Percentiles rank a stretch among this genome's conserved stretches.
Evolutionary conservation across 2,113 vertebrate species (phyloP).

Genomic region (Epinephelus lanceolatus): DNA sequence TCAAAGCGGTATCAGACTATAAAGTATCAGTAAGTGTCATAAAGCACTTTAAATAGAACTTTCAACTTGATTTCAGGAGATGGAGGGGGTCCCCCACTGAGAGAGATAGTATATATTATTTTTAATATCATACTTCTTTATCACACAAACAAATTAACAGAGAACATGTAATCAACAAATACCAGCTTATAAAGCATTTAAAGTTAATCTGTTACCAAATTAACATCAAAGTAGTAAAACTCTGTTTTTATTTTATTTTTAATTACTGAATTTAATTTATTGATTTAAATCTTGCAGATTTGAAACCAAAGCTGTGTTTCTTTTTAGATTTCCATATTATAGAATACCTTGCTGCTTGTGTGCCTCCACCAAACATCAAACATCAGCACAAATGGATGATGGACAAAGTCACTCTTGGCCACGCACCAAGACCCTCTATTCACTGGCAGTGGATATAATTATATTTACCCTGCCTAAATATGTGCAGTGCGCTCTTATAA

Average conservation of each 20-base stretch:
- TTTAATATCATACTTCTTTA: background rate
- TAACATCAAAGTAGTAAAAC: background rate
- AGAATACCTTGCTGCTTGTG: conserved; percentile 8
- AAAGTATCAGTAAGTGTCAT: background rate
- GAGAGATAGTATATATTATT: no score
- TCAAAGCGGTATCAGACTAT: no score
- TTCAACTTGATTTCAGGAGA: background rate
- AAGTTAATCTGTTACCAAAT: background rate
- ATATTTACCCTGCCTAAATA: conserved; percentile 46
- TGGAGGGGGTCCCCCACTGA: background rate
- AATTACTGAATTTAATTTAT: background rate
- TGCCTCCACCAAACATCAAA: conserved; percentile 27
- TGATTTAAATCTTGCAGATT: conserved; percentile 17
- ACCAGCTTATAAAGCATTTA: background rate
- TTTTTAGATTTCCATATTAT: conserved; percentile 3
- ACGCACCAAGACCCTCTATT: conserved; percentile 26
- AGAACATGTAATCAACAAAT: background rate
- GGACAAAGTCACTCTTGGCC: conserved; percentile 49
- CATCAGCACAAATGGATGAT: conserved; percentile 49
- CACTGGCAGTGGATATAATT: conserved; percentile 46
- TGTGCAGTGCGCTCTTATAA: conserved; percentile 32
- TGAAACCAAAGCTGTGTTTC: background rate
- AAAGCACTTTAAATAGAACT: background rate
- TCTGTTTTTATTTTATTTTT: background rate
- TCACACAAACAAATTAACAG: background rate